Evolutionary conservation across 2,888 invertebrate genomes (phyloP).

Genomic region (Bellardia pandia): DNA sequence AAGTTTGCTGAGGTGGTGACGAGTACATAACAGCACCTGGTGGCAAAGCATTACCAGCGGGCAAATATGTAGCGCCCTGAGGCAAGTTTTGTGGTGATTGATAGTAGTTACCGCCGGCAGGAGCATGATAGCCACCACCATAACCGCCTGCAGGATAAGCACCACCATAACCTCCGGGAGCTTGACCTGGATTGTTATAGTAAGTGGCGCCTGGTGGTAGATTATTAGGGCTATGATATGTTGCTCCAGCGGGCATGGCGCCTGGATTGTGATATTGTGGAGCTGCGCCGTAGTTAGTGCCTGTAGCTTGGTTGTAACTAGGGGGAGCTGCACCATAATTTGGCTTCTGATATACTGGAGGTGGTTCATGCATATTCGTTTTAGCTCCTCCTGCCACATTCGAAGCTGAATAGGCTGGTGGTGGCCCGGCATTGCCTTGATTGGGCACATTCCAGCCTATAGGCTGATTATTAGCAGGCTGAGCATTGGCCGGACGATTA

Average conservation of each 20-base stretch:
- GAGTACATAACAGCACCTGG: slow-evolving; percentile 79
- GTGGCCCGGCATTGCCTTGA: slow-evolving; percentile 79
- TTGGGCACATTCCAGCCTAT: slow-evolving; percentile 83
- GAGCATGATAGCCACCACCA: slow-evolving; percentile 74
- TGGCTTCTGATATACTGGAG: slow-evolving; percentile 81
- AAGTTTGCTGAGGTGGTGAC: slow-evolving; percentile 80
- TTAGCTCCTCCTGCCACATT: slow-evolving; percentile 81
- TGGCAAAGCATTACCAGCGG: slow-evolving; percentile 78
- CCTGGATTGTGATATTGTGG: slow-evolving; percentile 76
- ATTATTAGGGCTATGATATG: slow-evolving; percentile 78
- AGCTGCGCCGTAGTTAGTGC: slow-evolving; percentile 77
- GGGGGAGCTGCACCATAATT: slow-evolving; percentile 79
- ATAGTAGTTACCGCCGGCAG: slow-evolving; percentile 76
- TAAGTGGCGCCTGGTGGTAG: slow-evolving; percentile 78
- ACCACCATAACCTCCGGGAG: slow-evolving; percentile 66
- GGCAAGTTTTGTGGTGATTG: slow-evolving; percentile 74
- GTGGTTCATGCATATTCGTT: slow-evolving; percentile 80
- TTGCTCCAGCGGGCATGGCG: slow-evolving; percentile 77
- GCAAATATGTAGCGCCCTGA: slow-evolving; percentile 78
- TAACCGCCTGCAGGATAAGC: slow-evolving; percentile 76
- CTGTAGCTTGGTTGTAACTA: slow-evolving; percentile 78
- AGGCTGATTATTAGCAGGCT: slow-evolving; percentile 74
- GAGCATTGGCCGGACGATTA: slow-evolving; percentile 79
- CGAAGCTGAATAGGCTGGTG: slow-evolving; percentile 81
- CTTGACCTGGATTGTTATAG: slow-evolving; percentile 72